Evolutionary conservation across 1,140 invertebrate species (phyloP).

Genomic region (Hylaeus anthracinus): DNA sequence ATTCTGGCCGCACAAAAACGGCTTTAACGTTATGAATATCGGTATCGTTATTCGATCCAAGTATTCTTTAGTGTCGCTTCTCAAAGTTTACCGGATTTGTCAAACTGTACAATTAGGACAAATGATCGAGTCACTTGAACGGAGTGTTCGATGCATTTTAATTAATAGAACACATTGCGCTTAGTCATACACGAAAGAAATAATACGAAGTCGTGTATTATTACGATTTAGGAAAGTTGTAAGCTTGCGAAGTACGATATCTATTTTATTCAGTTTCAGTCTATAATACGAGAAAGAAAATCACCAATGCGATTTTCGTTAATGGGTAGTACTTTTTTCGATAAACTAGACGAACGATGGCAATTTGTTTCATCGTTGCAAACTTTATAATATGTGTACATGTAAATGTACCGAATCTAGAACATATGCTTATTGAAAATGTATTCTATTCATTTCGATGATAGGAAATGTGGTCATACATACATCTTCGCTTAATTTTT

Average conservation of each 20-base stretch:
- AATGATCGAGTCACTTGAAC: no score
- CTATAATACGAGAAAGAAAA: no score
- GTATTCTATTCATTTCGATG: background rate
- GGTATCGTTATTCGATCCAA: background rate
- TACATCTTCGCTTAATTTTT: background rate
- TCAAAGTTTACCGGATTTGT: background rate
- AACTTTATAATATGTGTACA: background rate
- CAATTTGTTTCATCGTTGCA: background rate
- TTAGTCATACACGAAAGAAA: no score
- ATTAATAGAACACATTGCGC: no score
- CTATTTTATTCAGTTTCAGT: no score
- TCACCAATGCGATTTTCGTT: no score
- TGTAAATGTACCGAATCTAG: background rate
- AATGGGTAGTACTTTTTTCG: no score
- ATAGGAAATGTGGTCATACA: background rate
- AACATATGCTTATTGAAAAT: background rate
- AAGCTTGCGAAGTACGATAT: no score
- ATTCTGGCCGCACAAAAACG: background rate
- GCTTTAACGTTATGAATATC: background rate
- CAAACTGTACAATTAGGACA: background rate
- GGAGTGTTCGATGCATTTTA: no score
- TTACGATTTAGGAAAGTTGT: no score
- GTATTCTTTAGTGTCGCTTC: background rate
- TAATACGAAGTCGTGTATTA: no score
- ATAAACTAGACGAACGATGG: no score